Evolutionary conservation across 1,140 invertebrate species (phyloP), one percentile per base, ranked within the genome.

Genomic region (Eufriesea mexicana): DNA sequence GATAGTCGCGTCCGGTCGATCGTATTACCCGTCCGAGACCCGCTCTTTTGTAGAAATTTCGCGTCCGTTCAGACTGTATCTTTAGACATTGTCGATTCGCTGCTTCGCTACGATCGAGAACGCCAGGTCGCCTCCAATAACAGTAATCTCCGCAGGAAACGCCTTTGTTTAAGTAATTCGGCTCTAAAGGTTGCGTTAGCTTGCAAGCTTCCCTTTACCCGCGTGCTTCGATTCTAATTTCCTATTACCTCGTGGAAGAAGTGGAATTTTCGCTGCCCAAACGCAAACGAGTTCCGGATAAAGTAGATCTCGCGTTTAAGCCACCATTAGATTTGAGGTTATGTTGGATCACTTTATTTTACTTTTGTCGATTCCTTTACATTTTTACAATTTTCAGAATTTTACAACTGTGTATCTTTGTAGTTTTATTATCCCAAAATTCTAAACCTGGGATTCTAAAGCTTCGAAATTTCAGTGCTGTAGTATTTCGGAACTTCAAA

Each of bases 1-100:
- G 35, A 76, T 25, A 20, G 73, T 83, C 42, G 10, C 28, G 73
- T 75, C 73, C 35, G 54, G 10, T 68, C 28, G 47, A 62, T 59
- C 45, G 66, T 55, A 59, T 71, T 70, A 79, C 45, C n/a, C 67
- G 0, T 5, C 5, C 55, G 16, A 28, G 14, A 42, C 35, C 59
- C 35, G n/a, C 16, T 55, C 35, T 55, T 80, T 74, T 74, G 35
- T 49, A 55, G 7, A 62, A 73, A 64, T 68, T 57, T 78, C 51
- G 16, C 35, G 16, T 49, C 9, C 49, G 16, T 54, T 12, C 47
- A 20, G 23, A 25, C 16, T 78, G 10, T 57, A 68, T 47, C 42
- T 10, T 42, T 54, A 25, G 8, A 20, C 35, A 12, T 14, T 20
- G 20, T 49, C 51, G 25, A 57, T 47, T 49, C 18, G 7, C n/a